Base-by-base conservation (phyloP, 30 jellyfish, hydroid and myxozoan genomes). In the Mastigias papua region DNA sequence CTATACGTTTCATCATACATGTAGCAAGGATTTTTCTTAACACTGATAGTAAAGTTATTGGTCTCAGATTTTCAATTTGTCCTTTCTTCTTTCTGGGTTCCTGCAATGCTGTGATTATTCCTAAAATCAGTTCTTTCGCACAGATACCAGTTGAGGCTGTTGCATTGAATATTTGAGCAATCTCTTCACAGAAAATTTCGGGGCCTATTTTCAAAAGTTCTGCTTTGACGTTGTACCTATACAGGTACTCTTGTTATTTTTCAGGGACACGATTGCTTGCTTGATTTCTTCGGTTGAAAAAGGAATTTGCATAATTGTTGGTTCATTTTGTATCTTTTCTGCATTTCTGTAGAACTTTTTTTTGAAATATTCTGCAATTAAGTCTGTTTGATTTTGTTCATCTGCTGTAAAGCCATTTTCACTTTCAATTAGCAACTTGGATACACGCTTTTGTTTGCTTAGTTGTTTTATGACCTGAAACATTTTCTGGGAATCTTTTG, bases 261-360 rank as follows among this genome's bases (percentile, higher is more conserved):
- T 70, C 69, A 70, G 1, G 25, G 60, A 29, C 63, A 1, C 34
- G 63, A 34, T 34, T 70, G 81, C 13, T 70, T 4, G 60, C 30
- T 70, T 31, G 60, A 70, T 70, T 70, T 70, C 84, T n/a, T n/a
- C n/a, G n/a, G n/a, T n/a, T n/a, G n/a, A n/a, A n/a, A n/a, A n/a
- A n/a, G n/a, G n/a, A n/a, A 34, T 37, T 73, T 48, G 84, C 69
- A 73, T 73, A 13, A 0, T 34, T 73, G 84, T 34, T 73, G 84
- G 84, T n/a, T n/a, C 81, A 73, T 73, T 34, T 73, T 20, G 69
- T 73, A 34, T 34, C 69, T 37, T 48, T 34, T 37, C 69, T 73
- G 68, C 84, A 73, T 73, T 73, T 73, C 42, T 60, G 68, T 37
- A 37, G 68, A 73, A 73, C 84, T 34, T 33, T 73, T 73, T 73